A percentile compares a stretch with the other conserved stretches of the same genome.
Evolutionary conservation across 2,888 invertebrate genomes (phyloP).

Genomic region (Scelioninae gen. 2): DNA sequence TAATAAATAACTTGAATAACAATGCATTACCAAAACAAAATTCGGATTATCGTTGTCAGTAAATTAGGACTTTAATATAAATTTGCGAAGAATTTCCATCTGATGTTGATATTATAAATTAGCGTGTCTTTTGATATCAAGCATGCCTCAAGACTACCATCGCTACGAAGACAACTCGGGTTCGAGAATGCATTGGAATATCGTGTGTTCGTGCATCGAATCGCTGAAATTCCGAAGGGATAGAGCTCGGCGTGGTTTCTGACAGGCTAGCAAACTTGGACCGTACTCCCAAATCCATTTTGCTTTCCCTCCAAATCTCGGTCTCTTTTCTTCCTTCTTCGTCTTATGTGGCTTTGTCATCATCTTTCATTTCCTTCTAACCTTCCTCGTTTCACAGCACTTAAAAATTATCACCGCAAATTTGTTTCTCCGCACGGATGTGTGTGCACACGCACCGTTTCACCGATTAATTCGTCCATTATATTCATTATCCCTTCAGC

Average conservation of each 20-base stretch:
- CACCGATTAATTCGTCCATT: slow-evolving; percentile 32
- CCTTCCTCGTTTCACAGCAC: slow-evolving; percentile 2
- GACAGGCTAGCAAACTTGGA: slow-evolving; percentile 53
- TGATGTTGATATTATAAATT: slow-evolving; percentile 43
- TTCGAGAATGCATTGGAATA: slow-evolving; percentile 50
- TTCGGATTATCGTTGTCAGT: slow-evolving; percentile 15
- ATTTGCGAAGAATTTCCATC: slow-evolving; percentile 24
- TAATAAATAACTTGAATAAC: neutral
- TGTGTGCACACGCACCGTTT: slow-evolving; percentile 39
- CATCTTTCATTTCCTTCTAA: slow-evolving; percentile 1
- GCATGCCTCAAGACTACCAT: slow-evolving; percentile 35
- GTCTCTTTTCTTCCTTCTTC: neutral
- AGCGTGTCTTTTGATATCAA: slow-evolving; percentile 47
- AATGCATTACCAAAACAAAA: neutral
- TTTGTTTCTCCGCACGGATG: slow-evolving; percentile 29
- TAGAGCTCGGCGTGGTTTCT: slow-evolving; percentile 51
- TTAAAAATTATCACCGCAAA: slow-evolving; percentile 27
- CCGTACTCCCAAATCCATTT: slow-evolving; percentile 31
- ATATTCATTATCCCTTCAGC: too few species aligned
- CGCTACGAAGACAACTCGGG: slow-evolving; percentile 30
- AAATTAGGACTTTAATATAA: slow-evolving; percentile 11
- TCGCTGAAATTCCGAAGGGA: slow-evolving; percentile 58
- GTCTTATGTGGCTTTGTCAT: too few species aligned
- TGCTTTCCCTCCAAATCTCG: neutral
- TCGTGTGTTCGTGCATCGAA: slow-evolving; percentile 50